These are phyloP conservation scores for Phanerotoma sp. DNA, from an alignment of 2,888 invertebrate species.

Conservation along the genomic window DNA sequence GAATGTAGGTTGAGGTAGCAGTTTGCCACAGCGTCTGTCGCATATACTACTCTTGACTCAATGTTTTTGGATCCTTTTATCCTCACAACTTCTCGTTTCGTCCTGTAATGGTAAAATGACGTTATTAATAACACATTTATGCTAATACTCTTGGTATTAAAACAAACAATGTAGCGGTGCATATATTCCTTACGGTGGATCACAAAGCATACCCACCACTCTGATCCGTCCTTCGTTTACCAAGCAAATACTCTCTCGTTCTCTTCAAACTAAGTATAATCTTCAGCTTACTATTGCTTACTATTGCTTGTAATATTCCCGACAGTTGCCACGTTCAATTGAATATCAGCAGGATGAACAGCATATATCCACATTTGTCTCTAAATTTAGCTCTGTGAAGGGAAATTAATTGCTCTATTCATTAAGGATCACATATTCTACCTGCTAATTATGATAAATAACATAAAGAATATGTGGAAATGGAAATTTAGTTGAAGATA, in stretches of 20 bases:
- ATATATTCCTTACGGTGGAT: slow-evolving; percentile 1
- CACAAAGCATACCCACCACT: not conserved
- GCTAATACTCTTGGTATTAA: slow-evolving; percentile 11
- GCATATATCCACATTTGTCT: not conserved
- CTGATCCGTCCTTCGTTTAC: slow-evolving; percentile 16
- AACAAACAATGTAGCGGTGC: slow-evolving; percentile 15
- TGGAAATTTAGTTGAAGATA: too few relatives aligned
- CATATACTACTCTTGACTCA: slow-evolving; percentile 4
- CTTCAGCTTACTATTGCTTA: slow-evolving; percentile 6
- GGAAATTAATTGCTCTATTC: slow-evolving; percentile 3
- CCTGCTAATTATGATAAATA: not conserved
- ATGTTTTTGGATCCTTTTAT: not conserved
- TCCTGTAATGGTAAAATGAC: slow-evolving; percentile 25
- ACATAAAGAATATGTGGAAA: too few relatives aligned
- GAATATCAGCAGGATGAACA: not conserved
- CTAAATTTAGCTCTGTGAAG: too few relatives aligned
- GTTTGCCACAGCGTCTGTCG: slow-evolving; percentile 27
- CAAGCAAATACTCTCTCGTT: slow-evolving; percentile 13
- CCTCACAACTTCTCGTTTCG: not conserved
- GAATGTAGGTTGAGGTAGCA: slow-evolving; percentile 32
- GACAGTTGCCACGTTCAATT: not conserved
- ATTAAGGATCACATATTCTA: not conserved
- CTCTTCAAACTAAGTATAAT: not conserved
- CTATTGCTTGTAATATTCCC: slow-evolving; percentile 1
- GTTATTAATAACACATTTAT: slow-evolving; percentile 45